Conservation (phyloP, 92 coral and sea anemone genomes). For the Metridium senile region DNA sequence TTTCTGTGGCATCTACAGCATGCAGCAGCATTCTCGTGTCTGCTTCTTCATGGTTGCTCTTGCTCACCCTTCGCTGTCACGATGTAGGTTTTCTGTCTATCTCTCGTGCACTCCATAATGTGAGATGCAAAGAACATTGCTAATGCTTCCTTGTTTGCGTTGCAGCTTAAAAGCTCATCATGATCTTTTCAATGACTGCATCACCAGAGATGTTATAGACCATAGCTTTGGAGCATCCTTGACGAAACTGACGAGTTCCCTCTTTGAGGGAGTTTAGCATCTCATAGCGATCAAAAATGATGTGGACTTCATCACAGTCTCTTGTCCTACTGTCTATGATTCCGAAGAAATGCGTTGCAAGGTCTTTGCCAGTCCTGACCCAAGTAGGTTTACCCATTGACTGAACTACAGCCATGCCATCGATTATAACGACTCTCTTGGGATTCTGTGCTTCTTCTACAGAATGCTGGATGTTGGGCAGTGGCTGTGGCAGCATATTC, state of each 20-base stretch:
- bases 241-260: conserved; percentile 43
- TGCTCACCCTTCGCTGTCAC: conserved; percentile 41
- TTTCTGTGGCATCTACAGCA: no score
- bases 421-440: no score
- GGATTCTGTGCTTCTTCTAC: conserved; percentile 7
- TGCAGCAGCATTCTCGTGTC: no score
- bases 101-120: conserved; percentile 39
- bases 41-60: conserved; percentile 21
- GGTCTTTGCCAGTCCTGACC: no score
- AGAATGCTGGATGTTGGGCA: conserved; percentile 2
- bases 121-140: no score
- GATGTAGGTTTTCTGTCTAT: conserved; percentile 33
- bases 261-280: conserved; percentile 52
- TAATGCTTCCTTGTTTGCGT: no score
- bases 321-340: conserved; percentile 37
- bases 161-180: conserved; percentile 33
- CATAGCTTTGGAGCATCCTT: conserved; percentile 27
- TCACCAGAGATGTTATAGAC: no score
- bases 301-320: conserved; percentile 19
- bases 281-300: no score
- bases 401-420: no score
- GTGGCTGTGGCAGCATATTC: no score
- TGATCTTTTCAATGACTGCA: conserved; percentile 55
- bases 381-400: no score
- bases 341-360: conserved; percentile 50